A percentile compares a stretch with the other conserved stretches of the same genome.
phyloP scores from a whole-genome alignment of 64 coral and sea anemone species.

The Acropora tenuis region DNA sequence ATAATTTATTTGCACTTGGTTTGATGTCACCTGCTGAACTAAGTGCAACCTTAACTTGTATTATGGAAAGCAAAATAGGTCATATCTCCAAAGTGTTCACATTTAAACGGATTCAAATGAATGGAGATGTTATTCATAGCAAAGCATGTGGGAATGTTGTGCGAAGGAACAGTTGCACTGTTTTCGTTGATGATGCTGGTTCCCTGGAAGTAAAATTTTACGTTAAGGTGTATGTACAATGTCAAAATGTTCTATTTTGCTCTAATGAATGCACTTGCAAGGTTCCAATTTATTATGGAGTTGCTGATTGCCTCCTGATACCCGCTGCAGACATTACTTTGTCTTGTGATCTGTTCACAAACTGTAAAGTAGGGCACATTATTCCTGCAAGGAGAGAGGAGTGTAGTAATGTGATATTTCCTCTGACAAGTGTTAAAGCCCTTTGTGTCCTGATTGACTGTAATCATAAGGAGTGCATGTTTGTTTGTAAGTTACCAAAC shows the following conservation, averaged over 20 bases:
- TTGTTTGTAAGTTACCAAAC: conserved; percentile 66
- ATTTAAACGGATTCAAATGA: conserved; percentile 60
- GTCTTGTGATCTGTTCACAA: conserved; percentile 47
- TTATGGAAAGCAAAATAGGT: conserved; percentile 57
- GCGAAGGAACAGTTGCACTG: conserved; percentile 58
- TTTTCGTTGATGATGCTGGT: conserved; percentile 46
- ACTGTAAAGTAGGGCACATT: conserved; percentile 53
- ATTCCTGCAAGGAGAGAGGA: conserved; percentile 49
- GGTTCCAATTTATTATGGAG: conserved; percentile 57
- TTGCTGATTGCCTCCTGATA: conserved; percentile 48
- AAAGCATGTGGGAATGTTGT: conserved; percentile 42
- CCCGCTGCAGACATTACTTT: conserved; percentile 21
- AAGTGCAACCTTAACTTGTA: not conserved
- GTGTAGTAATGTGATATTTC: conserved; percentile 34
- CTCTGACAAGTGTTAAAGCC: conserved; percentile 26
- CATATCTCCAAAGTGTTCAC: conserved; percentile 10
- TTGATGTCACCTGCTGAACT: conserved; percentile 55
- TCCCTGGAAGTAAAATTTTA: conserved; percentile 60
- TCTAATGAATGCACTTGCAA: conserved; percentile 49
- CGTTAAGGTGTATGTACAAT: conserved; percentile 51
- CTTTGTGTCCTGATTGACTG: conserved; percentile 60
- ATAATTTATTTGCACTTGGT: conserved; percentile 68
- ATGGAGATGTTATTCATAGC: conserved; percentile 65
- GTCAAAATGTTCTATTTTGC: conserved; percentile 53
- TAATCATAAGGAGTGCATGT: conserved; percentile 22